These are phyloP conservation scores for Nebria ingens DNA, from an alignment of 1,140 invertebrate genomes.

Conservation along the genomic window DNA sequence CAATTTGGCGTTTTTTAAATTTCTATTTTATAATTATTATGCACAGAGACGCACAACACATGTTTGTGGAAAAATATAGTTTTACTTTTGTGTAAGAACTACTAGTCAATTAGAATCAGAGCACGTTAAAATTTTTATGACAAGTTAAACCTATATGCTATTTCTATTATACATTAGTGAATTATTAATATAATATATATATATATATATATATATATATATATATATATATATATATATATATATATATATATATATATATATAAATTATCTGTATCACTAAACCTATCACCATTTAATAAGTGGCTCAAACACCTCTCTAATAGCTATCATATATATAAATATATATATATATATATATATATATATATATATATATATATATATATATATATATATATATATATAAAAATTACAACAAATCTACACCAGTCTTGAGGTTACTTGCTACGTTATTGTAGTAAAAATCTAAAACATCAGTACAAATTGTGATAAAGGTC, in stretches of 20 bases:
- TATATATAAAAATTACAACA: neutral
- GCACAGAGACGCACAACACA: neutral
- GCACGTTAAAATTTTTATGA: neutral
- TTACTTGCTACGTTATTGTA: constrained; percentile 6
- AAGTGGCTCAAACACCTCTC: constrained; percentile 2
- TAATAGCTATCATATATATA: neutral
- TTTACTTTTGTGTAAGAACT: constrained; percentile 4
- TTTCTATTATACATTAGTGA: neutral
- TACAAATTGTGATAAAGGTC: constrained; percentile 8
- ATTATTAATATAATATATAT: constrained; percentile 7
- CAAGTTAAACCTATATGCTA: constrained; percentile 3
- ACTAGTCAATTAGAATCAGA: constrained; percentile 1
- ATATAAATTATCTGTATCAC: neutral
- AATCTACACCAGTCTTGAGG: constrained; percentile 7
- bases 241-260: too few species aligned
- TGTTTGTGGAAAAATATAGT: constrained; percentile 9
- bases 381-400: neutral
- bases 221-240: too few species aligned
- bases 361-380: neutral
- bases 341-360: neutral
- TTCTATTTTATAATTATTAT: too few species aligned
- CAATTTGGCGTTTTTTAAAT: too few species aligned
- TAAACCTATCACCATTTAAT: constrained; percentile 6
- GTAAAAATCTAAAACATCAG: constrained; percentile 8
- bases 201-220: too few species aligned